phyloP scores from a whole-genome alignment of 92 coral and sea anemone genomes.

The Pocillopora grandis region DNA sequence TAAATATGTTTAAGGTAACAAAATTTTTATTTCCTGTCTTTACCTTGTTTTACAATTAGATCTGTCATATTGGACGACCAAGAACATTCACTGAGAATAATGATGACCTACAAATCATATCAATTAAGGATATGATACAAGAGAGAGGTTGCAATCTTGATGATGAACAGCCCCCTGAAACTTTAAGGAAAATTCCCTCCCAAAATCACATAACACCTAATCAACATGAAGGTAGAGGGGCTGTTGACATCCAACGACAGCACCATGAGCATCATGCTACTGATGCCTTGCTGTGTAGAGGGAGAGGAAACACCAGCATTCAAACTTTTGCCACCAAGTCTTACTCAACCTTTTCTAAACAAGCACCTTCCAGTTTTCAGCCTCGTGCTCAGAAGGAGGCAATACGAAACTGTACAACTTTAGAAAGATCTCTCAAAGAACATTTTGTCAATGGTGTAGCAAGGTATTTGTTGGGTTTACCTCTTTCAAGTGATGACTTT shows the following conservation, averaged over 20 bases:
- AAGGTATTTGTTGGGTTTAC: conserved; percentile 55
- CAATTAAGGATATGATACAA: conserved; percentile 67
- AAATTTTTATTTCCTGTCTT: background rate
- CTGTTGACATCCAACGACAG: background rate
- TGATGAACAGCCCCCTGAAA: conserved; percentile 21
- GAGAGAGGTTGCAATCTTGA: conserved; percentile 72
- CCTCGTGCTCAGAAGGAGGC: conserved; percentile 74
- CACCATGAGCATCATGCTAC: conserved; percentile 7
- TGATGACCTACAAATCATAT: conserved; percentile 26
- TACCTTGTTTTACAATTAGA: conserved; percentile 37
- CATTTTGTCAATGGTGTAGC: conserved; percentile 75
- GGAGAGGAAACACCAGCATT: background rate
- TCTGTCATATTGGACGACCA: conserved; percentile 85
- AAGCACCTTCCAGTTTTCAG: conserved; percentile 29
- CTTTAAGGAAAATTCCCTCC: background rate
- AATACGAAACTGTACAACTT: conserved; percentile 77
- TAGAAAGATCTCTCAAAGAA: conserved; percentile 68
- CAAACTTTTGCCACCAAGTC: background rate
- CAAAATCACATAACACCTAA: background rate
- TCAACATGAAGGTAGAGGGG: background rate
- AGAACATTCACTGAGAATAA: conserved; percentile 61
- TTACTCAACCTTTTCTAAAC: background rate
- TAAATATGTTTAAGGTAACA: too few relatives aligned
- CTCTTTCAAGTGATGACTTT: conserved; percentile 14
- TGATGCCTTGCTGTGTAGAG: background rate